Base-by-base conservation (phyloP, 2,797 vertebrate species). In the Carduelis carduelis region DNA sequence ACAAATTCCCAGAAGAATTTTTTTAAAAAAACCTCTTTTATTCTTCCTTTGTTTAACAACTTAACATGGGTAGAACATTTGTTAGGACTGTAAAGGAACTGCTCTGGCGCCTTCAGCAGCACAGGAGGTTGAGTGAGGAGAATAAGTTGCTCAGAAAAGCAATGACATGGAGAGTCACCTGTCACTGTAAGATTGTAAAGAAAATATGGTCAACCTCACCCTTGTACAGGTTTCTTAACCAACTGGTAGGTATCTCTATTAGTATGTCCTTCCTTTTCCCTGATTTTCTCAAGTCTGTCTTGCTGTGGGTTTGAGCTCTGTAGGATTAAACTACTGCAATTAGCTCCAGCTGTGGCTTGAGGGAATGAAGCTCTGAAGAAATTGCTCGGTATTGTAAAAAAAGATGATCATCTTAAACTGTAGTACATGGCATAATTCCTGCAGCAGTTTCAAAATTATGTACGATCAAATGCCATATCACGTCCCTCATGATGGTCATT, bases 371-470 rank as follows among this genome's bases (percentile, higher is more conserved):
- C 46, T 68, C 53, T 44, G 70, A 66, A 83, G 74, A 89, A 96
- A 89, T 84, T 71, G 12, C 43, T 82, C 63, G 52, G n/a, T 41
- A 50, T 59, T 6, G 0, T 69, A 69, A 83, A 85, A 85, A 69
- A 91, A 60, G n/a, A 85, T 77, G 7, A 79, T 82, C 24, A 44
- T 70, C 76, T 74, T 89, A 52, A 91, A 65, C 39, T 68, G 61
- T 61, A 64, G 43, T 83, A 74, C 43, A 41, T 39, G 46, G 53
- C n/a, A 52, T 83, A 70, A 93, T 95, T 89, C 66, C 76, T 86
- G 76, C 37, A 91, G 65, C 91, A 69, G 6, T 90, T 89, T 95
- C 30, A 86, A 57, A 96, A 80, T 85, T 60, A 77, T 53, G 80
- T 81, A 71, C 69, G 82, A 52, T 91, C 69, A 85, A 87, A 91